Conservation (phyloP, 2,113 vertebrate species). For the Tragelaphus imberbis region DNA sequence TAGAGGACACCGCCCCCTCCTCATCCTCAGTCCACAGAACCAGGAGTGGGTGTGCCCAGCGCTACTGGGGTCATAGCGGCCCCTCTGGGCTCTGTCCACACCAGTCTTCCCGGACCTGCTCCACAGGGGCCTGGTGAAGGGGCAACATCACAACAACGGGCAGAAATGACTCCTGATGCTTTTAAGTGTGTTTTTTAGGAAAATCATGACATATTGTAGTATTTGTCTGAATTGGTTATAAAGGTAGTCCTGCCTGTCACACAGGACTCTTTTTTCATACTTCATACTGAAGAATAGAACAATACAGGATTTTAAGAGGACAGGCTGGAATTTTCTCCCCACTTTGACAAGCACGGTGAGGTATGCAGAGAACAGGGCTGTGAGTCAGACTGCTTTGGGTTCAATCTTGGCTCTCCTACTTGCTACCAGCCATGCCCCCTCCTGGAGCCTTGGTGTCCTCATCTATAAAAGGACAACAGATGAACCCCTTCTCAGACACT, state of each 20-base stretch:
- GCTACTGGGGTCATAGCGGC: rapidly evolving
- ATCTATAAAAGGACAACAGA: not conserved
- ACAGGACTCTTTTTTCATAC: too few species aligned
- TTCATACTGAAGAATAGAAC: not conserved
- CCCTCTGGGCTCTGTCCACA: not conserved
- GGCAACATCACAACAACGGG: rapidly evolving
- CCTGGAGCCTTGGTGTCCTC: not conserved
- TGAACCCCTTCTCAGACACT: not conserved
- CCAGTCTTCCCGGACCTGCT: not conserved
- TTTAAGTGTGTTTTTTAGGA: rapidly evolving
- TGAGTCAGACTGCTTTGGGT: not conserved
- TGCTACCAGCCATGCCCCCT: not conserved
- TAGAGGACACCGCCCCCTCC: not conserved
- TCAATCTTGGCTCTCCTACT: not conserved
- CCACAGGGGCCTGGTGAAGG: not conserved
- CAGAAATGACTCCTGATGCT: not conserved
- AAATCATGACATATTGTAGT: rapidly evolving
- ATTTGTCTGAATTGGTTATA: too few species aligned
- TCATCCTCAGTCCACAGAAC: not conserved
- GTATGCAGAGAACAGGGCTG: not conserved
- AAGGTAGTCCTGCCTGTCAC: rapidly evolving
- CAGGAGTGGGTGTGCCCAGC: rapidly evolving
- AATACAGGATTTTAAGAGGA: not conserved
- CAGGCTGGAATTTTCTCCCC: not conserved
- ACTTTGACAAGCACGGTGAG: not conserved